Conservation (phyloP, 2,888 invertebrate species). For the Drosophila rubida region DNA sequence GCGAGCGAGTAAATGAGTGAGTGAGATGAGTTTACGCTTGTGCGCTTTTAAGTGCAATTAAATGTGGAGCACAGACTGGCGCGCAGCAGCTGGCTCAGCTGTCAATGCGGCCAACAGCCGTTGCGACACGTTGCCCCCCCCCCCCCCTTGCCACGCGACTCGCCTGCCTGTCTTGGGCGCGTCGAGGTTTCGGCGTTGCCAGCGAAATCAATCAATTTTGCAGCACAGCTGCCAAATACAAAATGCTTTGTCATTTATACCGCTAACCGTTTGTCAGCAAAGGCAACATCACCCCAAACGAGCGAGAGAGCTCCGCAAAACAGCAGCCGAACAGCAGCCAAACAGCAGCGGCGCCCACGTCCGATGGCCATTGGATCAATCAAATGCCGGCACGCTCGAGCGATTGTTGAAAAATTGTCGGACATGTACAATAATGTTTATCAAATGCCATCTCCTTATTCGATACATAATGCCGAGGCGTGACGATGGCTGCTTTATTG, state of each 20-base stretch:
- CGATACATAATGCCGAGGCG: slow-evolving; percentile 48
- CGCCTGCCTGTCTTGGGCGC: too few species aligned
- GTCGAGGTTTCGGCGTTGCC: slow-evolving; percentile 15
- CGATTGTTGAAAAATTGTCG: slow-evolving; percentile 78
- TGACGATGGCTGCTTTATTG: slow-evolving; percentile 36
- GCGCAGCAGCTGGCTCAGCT: not conserved
- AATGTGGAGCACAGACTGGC: slow-evolving; percentile 36
- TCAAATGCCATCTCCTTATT: slow-evolving; percentile 67
- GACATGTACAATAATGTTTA: slow-evolving; percentile 79
- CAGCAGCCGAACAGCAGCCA: slow-evolving; percentile 2
- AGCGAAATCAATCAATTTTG: slow-evolving; percentile 70
- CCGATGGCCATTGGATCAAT: slow-evolving; percentile 66
- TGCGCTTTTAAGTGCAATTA: slow-evolving; percentile 64
- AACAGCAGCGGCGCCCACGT: slow-evolving; percentile 1
- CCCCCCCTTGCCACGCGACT: not conserved
- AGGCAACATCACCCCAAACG: slow-evolving; percentile 2
- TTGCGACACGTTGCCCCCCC: not conserved
- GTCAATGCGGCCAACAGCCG: slow-evolving; percentile 9
- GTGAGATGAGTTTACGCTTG: slow-evolving; percentile 53
- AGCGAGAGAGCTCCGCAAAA: too few species aligned
- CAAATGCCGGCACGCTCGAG: slow-evolving; percentile 70
- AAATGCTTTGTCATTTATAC: slow-evolving; percentile 73
- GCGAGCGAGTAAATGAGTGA: not conserved
- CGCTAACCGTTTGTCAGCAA: slow-evolving; percentile 43
- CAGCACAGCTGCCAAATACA: slow-evolving; percentile 63